Conservation (phyloP, 1,140 invertebrate species). For the Physella acuta region DNA sequence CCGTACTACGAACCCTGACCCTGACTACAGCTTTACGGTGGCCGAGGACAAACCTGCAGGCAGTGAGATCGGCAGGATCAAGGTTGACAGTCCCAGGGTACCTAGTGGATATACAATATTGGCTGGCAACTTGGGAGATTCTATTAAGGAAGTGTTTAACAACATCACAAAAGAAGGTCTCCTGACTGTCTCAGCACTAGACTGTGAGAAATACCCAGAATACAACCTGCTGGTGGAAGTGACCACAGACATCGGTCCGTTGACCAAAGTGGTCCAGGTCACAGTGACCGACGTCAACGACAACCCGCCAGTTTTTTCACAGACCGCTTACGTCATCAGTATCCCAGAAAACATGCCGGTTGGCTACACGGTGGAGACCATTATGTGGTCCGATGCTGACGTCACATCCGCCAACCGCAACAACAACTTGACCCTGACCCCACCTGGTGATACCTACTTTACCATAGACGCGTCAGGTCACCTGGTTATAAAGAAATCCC, state of each 20-base stretch:
- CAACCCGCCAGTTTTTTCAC: not conserved
- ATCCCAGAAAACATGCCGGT: constrained; percentile 13
- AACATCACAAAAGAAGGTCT: not conserved
- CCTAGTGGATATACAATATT: not conserved
- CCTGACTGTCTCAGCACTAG: not conserved
- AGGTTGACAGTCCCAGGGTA: not conserved
- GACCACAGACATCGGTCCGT: not conserved
- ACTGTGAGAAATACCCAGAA: not conserved
- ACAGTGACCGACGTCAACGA: constrained; percentile 12
- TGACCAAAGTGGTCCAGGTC: constrained; percentile 13
- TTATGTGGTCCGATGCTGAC: constrained; percentile 7
- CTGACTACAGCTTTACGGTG: constrained; percentile 6
- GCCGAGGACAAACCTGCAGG: not conserved
- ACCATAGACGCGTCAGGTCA: constrained; percentile 9
- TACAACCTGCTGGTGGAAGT: not conserved
- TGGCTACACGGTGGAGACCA: constrained; percentile 2
- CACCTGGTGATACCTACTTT: not conserved
- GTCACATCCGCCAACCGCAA: not conserved
- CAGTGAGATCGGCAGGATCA: not conserved
- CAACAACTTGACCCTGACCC: not conserved
- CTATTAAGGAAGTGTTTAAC: not conserved
- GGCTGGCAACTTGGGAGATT: not conserved
- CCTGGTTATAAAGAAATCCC: not conserved
- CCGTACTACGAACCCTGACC: not conserved
- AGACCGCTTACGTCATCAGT: not conserved